Evolutionary conservation across 2,888 invertebrate genomes (phyloP).

Genomic region (Andrena bucephala): DNA sequence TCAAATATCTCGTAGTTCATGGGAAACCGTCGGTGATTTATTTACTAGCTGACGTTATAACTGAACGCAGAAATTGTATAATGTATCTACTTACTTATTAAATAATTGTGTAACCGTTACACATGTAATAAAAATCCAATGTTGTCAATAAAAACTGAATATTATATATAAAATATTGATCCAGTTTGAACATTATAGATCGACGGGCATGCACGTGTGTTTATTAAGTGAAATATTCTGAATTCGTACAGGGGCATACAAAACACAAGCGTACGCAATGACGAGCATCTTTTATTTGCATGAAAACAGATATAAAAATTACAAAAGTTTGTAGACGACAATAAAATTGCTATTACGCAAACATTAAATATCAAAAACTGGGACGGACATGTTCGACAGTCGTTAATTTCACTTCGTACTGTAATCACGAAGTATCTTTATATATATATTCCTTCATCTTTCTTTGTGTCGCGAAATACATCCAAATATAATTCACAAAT

Average conservation of each 20-base stretch:
- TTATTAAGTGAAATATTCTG: not conserved
- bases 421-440: constrained; percentile 1
- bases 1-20: constrained; percentile 69
- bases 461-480: not conserved
- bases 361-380: constrained; percentile 39
- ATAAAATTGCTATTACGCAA: constrained; percentile 30
- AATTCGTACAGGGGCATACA: not conserved
- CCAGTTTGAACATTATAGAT: not conserved
- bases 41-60: constrained; percentile 72
- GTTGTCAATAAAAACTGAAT: constrained; percentile 85
- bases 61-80: constrained; percentile 76
- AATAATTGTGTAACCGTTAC: constrained; percentile 81
- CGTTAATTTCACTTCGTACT: constrained; percentile 17
- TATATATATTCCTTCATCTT: not conserved
- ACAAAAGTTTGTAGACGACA: constrained; percentile 55
- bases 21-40: constrained; percentile 66
- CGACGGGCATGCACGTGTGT: not conserved
- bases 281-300: constrained; percentile 65
- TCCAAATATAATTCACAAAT: not conserved
- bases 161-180: constrained; percentile 67
- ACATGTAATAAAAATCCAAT: constrained; percentile 84
- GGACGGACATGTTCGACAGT: constrained; percentile 57
- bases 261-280: not conserved
- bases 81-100: constrained; percentile 81
- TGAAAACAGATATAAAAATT: constrained; percentile 65